Evolutionary conservation across 23 tunicate species (phyloP).

Genomic region (Halocynthia aurantium): DNA sequence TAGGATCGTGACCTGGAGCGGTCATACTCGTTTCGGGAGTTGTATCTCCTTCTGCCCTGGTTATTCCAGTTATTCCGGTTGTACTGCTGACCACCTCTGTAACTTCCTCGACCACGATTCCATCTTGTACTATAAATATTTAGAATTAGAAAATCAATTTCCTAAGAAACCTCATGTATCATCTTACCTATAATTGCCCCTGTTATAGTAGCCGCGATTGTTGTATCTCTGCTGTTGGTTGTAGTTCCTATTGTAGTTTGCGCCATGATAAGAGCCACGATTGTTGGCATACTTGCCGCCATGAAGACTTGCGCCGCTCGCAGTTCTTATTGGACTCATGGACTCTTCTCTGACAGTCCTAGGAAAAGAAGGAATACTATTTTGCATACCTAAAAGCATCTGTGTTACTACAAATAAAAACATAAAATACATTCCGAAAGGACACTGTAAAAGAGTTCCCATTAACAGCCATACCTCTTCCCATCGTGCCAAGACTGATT

Average conservation of each 20-base stretch:
- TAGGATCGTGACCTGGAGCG: constrained; percentile 26
- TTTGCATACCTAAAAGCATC: background rate
- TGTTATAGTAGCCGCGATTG: constrained; percentile 1
- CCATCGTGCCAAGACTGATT: background rate
- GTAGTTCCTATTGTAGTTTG: constrained; percentile 2
- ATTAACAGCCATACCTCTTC: too few species aligned
- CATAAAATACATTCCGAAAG: background rate
- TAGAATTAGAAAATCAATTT: background rate
- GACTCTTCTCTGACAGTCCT: constrained; percentile 29
- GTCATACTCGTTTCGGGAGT: constrained; percentile 26
- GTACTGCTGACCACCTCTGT: constrained; percentile 23
- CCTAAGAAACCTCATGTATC: background rate
- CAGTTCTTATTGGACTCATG: constrained; percentile 80
- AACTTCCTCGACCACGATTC: constrained; percentile 61
- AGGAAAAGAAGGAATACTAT: background rate
- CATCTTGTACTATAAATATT: constrained; percentile 20
- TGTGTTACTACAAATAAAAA: background rate
- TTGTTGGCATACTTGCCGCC: constrained; percentile 57
- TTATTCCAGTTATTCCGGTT: constrained; percentile 27
- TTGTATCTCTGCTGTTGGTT: constrained; percentile 12
- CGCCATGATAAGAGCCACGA: background rate
- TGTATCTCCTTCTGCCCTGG: constrained; percentile 29
- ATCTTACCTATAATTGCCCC: background rate
- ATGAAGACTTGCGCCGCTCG: constrained; percentile 72
- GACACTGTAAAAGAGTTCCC: too few species aligned